Evolutionary conservation across 2,113 vertebrate species (phyloP), one percentile per base, ranked within the genome.

Genomic region (Probosciger aterrimus): DNA sequence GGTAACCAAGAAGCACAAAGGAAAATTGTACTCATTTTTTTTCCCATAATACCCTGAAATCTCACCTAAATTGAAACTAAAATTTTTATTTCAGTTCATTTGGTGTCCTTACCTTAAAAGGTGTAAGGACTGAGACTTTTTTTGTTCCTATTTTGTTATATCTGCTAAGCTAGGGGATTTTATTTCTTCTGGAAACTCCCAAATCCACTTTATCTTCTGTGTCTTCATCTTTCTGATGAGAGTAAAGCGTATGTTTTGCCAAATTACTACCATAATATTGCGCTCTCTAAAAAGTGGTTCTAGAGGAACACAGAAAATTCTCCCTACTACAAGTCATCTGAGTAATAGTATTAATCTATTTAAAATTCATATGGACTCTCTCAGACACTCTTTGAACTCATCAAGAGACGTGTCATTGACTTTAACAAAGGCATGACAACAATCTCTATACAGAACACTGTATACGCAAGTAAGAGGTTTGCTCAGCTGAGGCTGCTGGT

Each of bases 11-110:
- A 92, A 78, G 4, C 16, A 70, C 39, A 69, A 59, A 55, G 4
- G 41, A 69, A 83, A 12, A 30, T 6, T 7, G 3, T 30, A 39
- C 6, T 41, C 0, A 0, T 5, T 8, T 85, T 85, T 78, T 76
- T 55, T 6, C 4, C 16, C 16, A 19, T 9, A 44, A 5, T 44
- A 59, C 7, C 39, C 46, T 74, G 64, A 75, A 95, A 74, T 6
- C 15, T 77, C 24, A 33, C 18, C 30, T 83, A 47, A n/a, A 88
- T 10, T 86, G 16, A 83, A 96, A 65, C 8, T 37, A 17, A 14
- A 69, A 57, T 18, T 69, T 73, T 86, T 46, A 47, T 64, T 88
- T 62, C 43, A 30, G 4, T 47, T 87, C 6, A 10, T 82, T 86
- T 78, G 10, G 2, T 57, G 55, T 57, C 33, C 20, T 57, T 9